Conservation (phyloP, 2,113 vertebrate species). For the Strigops habroptila region DNA sequence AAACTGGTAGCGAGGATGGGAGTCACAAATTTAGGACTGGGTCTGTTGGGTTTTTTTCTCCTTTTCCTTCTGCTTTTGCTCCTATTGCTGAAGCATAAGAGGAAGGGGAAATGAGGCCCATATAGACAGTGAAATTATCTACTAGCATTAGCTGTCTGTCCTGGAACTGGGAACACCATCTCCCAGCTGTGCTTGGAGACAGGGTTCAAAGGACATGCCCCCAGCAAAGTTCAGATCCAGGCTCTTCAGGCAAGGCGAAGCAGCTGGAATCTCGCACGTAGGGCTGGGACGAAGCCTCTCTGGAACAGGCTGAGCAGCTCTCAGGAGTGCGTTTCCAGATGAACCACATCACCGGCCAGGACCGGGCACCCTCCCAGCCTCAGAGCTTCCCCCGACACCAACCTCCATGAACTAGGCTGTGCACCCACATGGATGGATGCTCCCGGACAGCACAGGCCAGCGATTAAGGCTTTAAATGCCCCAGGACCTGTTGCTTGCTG, state of each 20-base stretch:
- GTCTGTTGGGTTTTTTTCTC: background rate
- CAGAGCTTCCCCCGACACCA: background rate
- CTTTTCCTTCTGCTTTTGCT: background rate
- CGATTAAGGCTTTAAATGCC: background rate
- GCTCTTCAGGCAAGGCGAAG: background rate
- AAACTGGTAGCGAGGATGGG: background rate
- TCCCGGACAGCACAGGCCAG: background rate
- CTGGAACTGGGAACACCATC: background rate
- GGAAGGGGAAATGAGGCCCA: background rate
- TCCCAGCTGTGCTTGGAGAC: background rate
- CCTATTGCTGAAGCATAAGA: background rate
- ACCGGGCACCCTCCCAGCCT: background rate
- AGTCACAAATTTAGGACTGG: background rate
- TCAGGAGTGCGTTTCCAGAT: background rate
- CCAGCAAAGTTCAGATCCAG: background rate
- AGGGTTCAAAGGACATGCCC: background rate
- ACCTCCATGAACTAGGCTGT: background rate
- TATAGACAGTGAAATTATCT: background rate
- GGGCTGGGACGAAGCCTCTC: background rate
- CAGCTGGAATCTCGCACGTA: background rate
- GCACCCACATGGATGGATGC: accelerated
- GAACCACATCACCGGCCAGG: background rate
- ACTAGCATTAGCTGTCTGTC: background rate
- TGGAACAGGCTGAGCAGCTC: background rate
- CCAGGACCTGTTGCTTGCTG: background rate